Base-by-base conservation (phyloP, 2,888 invertebrate genomes). In the Acleris emargana region DNA sequence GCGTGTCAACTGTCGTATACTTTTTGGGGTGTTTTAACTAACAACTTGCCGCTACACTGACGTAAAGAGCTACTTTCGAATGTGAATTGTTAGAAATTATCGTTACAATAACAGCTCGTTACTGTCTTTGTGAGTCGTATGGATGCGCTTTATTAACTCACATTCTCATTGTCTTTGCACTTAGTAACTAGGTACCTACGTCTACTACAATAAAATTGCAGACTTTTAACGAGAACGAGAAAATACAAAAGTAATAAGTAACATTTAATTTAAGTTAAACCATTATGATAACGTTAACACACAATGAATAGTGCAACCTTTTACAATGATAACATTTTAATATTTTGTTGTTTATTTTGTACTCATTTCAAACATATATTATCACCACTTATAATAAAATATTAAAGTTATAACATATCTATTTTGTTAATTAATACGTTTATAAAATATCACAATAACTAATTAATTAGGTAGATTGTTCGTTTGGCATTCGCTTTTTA, bases 1-100 rank as follows among this genome's bases (percentile, higher is more conserved):
- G 81, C 86, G 77, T 76, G 70, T 73, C 79, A 68, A 83, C 84
- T 76, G 74, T 68, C 73, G 71, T 77, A 68, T 75, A 79, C 81
- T 82, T 83, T 72, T 72, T 72, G 69, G 67, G 32, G 68, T 68
- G 64, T 52, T 58, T 63, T 64, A 60, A 58, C 49, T 16, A 62
- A 52, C 42, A 38, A 55, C 61, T 60, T 49, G 62, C 42, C 63
- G 62, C 49, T 50, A 28, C 58, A 53, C 53, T 47, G 38, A 58
- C 42, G 53, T 47, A 57, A 57, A 57, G 82, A 81, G 83, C 75
- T 66, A 68, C 68, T 70, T 68, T 69, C 68, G 68, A 71, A 70
- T 64, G 59, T 66, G 68, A 66, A 55, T 68, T 45, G 66, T 62
- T 69, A 62, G 58, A 20, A 58, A 49, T 59, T 32, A 59, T 63